Percentiles rank a stretch among this genome's conserved stretches.
These are phyloP conservation scores for Bombus terrestris DNA, from an alignment of 1,140 invertebrate genomes.

Conservation along the genomic window DNA sequence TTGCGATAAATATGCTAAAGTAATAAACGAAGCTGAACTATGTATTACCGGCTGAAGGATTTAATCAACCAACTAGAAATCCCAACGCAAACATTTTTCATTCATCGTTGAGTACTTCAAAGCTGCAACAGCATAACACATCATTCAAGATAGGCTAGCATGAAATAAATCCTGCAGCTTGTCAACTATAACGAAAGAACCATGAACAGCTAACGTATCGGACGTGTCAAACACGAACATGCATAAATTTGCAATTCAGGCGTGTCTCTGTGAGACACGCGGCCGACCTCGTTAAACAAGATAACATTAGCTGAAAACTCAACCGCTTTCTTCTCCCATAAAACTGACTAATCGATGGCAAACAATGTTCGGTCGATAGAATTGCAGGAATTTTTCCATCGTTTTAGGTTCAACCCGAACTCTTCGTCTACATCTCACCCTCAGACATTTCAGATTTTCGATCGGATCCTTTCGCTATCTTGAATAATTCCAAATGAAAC, in stretches of 20 bases:
- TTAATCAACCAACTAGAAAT: not conserved
- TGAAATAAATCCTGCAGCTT: conserved; percentile 8
- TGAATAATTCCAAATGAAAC: too few relatives aligned
- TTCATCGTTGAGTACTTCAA: not conserved
- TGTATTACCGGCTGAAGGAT: not conserved
- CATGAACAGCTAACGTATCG: conserved; percentile 2
- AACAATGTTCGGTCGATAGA: not conserved
- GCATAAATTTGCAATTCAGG: conserved; percentile 32
- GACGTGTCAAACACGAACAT: conserved; percentile 25
- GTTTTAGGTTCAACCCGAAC: too few relatives aligned
- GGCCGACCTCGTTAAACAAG: conserved; percentile 14
- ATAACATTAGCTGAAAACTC: conserved; percentile 21
- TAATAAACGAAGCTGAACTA: not conserved
- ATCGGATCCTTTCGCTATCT: too few relatives aligned
- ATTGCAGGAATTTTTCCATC: not conserved
- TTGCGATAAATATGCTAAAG: not conserved
- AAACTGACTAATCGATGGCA: not conserved
- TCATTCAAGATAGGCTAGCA: not conserved
- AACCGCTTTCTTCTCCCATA: not conserved
- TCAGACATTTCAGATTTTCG: too few relatives aligned
- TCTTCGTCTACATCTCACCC: too few relatives aligned
- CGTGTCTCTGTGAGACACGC: conserved; percentile 12
- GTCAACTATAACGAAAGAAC: conserved; percentile 8
- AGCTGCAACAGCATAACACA: not conserved
- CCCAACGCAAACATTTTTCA: not conserved